Evolutionary conservation across 1,140 invertebrate genomes (phyloP).

Genomic region (Lamellibrachia luymesi): DNA sequence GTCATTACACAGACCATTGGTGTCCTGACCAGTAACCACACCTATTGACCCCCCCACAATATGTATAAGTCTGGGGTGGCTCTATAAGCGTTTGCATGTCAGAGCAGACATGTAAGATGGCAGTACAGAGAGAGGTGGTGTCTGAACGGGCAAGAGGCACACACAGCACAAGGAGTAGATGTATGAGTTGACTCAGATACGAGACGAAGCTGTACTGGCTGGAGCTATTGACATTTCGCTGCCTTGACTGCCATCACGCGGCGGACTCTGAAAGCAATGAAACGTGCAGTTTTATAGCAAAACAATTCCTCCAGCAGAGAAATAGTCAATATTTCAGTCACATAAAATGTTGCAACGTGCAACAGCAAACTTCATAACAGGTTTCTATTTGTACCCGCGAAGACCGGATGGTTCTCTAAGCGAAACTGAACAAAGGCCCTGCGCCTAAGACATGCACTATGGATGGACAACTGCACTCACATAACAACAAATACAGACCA

Average conservation of each 20-base stretch:
- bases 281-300: not conserved
- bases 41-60: too few species aligned
- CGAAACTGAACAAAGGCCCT: not conserved
- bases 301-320: constrained; percentile 2
- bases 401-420: not conserved
- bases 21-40: too few species aligned
- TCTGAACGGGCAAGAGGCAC: not conserved
- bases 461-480: too few species aligned
- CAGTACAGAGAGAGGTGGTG: not conserved
- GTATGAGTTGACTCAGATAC: constrained; percentile 9
- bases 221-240: constrained; percentile 54
- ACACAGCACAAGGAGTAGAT: not conserved
- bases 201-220: constrained; percentile 46
- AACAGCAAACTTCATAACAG: too few species aligned
- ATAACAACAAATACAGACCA: too few species aligned
- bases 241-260: constrained; percentile 51
- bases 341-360: not conserved
- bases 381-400: not conserved
- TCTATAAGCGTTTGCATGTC: not conserved
- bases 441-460: too few species aligned
- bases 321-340: not conserved
- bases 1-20: too few species aligned
- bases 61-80: not conserved
- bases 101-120: not conserved
- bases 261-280: constrained; percentile 45